Base-by-base conservation (phyloP, 2,888 invertebrate species). In the Drosophila pseudotakahashii region DNA sequence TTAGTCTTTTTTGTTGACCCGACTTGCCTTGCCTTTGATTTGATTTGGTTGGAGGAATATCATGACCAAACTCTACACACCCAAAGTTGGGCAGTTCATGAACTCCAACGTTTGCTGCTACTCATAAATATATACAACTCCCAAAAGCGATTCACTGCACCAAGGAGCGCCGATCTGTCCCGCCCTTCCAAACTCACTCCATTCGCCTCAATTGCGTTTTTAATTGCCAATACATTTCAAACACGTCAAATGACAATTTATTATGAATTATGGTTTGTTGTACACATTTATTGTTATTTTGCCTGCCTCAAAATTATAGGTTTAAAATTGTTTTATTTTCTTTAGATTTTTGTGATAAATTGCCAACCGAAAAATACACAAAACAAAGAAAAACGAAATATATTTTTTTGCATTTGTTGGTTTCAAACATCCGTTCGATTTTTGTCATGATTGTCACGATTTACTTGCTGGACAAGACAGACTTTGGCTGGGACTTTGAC, bases 171-270 rank as follows among this genome's bases (percentile, higher is more conserved):
- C 68, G 16, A 19, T 42, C 16, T 11, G 42, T 30, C 6, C 44
- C 50, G 23, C 50, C 63, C 51, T 51, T 50, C 41, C n/a, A 32
- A 3, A 42, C 61, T 45, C 26, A 39, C 45, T 53, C 50, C 58
- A 36, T 45, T 37, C 39, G 36, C 45, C 30, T 41, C 63, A 39
- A 63, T 64, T 64, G 73, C 64, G 64, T 64, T 73, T 73, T 60
- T 76, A 75, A 72, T 75, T 76, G 66, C 81, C 83, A 85, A 81
- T 85, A 79, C 82, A 75, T 82, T 76, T 61, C 66, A 52, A 81
- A 84, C 73, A 84, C 77, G 81, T 81, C 84, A 82, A 88, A 73
- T 75, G 80, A 80, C 86, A 83, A 84, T 88, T 88, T 86, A 84
- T 86, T 75, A 83, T 74, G 67, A 73, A 83, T 77, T 66, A 72